phyloP scores from a whole-genome alignment of 2,797 vertebrate genomes.

The Aselliscus stoliczkanus region DNA sequence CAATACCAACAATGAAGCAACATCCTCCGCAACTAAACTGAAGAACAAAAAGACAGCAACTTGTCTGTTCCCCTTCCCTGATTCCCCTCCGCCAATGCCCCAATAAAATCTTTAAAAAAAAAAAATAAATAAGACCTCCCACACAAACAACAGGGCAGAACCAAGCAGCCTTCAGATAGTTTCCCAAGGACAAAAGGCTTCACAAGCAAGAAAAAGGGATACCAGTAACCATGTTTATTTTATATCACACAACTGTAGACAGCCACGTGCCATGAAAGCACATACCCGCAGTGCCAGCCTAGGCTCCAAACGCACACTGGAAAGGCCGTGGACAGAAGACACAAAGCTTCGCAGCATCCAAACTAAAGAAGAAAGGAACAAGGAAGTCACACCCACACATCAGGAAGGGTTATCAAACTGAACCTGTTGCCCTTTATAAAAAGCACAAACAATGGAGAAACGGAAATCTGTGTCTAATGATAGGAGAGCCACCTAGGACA shows the following conservation, averaged over 20 bases:
- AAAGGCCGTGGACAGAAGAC: constrained; percentile 89
- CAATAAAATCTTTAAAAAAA: no score
- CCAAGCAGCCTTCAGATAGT: background rate
- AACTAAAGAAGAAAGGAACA: constrained; percentile 78
- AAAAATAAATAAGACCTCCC: no score
- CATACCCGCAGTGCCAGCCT: constrained; percentile 97
- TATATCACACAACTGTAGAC: constrained; percentile 72
- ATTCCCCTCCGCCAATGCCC: no score
- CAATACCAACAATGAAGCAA: no score
- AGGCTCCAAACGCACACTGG: constrained; percentile 94
- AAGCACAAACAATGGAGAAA: background rate
- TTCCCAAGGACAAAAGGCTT: background rate
- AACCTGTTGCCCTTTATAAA: background rate
- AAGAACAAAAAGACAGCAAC: no score
- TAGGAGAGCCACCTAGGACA: background rate
- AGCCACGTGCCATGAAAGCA: constrained; percentile 76
- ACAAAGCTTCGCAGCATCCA: constrained; percentile 97
- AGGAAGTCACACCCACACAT: background rate
- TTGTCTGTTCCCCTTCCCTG: no score
- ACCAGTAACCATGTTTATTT: constrained; percentile 71
- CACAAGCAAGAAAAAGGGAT: background rate
- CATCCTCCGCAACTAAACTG: no score
- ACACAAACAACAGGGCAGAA: background rate
- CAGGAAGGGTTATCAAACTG: fast-evolving
- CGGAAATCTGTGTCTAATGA: background rate